Evolutionary conservation across 2,797 vertebrate genomes (phyloP).

Genomic region (Prionace glauca): DNA sequence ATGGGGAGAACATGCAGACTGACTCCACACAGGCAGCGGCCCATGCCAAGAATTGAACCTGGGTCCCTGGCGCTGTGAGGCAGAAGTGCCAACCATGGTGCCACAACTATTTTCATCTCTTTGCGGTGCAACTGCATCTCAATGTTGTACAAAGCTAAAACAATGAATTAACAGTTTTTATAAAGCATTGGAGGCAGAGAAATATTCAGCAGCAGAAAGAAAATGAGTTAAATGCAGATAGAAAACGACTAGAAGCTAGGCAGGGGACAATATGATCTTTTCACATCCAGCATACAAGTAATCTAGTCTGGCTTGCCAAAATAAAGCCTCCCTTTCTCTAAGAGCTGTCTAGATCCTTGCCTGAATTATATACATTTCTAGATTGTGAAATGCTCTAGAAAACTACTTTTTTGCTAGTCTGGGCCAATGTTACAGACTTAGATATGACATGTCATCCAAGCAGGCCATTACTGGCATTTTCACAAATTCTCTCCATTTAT

Average conservation of each 20-base stretch:
- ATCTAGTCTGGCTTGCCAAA: not conserved
- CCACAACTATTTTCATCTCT: not conserved
- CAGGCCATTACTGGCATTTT: slow-evolving; percentile 19
- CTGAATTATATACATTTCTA: slow-evolving; percentile 28
- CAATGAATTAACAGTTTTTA: not conserved
- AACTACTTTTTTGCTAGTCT: slow-evolving; percentile 36
- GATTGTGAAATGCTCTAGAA: slow-evolving; percentile 25
- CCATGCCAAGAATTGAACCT: no score
- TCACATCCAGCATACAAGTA: not conserved
- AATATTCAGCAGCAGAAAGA: not conserved
- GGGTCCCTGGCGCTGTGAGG: no score
- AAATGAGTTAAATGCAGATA: not conserved
- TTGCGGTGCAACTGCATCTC: not conserved
- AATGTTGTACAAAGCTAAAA: no score
- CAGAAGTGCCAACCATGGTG: no score
- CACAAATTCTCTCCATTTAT: not conserved
- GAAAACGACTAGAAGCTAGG: not conserved
- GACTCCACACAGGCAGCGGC: no score
- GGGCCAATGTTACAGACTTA: slow-evolving; percentile 27
- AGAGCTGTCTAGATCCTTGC: not conserved
- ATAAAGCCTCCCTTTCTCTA: not conserved
- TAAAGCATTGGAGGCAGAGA: not conserved
- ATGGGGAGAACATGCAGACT: no score
- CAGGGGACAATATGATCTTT: not conserved
- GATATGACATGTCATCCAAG: slow-evolving; percentile 25